Conservation (phyloP, 2,113 vertebrate genomes). For the Anser brachyrhynchus region DNA sequence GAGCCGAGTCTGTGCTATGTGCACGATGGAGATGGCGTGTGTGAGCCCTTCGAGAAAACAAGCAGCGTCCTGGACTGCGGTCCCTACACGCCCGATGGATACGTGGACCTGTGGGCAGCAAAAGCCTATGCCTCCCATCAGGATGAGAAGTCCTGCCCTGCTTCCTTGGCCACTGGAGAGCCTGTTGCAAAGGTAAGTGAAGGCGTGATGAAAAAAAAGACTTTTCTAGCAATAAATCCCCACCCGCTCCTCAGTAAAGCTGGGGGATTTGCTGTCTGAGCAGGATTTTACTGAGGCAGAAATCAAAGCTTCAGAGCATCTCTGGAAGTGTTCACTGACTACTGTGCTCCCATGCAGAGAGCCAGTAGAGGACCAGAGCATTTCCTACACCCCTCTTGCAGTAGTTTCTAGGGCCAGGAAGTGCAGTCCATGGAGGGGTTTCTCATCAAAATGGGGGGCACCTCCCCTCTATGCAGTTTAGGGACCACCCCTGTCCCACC, state of each 20-base stretch:
- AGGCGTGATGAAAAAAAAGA: neutral
- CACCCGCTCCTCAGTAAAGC: neutral
- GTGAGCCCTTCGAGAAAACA: slow-evolving; percentile 87
- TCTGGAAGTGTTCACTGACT: neutral
- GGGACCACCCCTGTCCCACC: neutral
- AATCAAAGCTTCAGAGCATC: neutral
- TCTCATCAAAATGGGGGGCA: neutral
- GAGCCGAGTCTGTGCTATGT: slow-evolving; percentile 92
- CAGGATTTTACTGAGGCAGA: neutral
- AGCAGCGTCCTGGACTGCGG: slow-evolving; percentile 87
- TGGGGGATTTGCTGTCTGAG: neutral
- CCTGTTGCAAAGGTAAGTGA: slow-evolving; percentile 84
- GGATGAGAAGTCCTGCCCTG: slow-evolving; percentile 82
- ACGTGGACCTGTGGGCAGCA: slow-evolving; percentile 88
- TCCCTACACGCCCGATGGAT: slow-evolving; percentile 85
- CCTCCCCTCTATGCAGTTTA: neutral
- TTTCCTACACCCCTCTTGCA: neutral
- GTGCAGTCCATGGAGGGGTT: neutral
- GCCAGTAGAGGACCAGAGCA: neutral
- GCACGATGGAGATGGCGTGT: slow-evolving; percentile 86
- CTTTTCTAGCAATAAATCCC: neutral
- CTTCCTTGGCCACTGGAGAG: slow-evolving; percentile 83
- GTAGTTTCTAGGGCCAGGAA: neutral
- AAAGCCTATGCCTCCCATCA: slow-evolving; percentile 84
- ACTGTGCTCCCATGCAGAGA: neutral